Percentiles rank a stretch among this genome's conserved stretches.
Evolutionary conservation across 1,140 invertebrate species (phyloP).

Genomic region (Caenorhabditis latens): DNA sequence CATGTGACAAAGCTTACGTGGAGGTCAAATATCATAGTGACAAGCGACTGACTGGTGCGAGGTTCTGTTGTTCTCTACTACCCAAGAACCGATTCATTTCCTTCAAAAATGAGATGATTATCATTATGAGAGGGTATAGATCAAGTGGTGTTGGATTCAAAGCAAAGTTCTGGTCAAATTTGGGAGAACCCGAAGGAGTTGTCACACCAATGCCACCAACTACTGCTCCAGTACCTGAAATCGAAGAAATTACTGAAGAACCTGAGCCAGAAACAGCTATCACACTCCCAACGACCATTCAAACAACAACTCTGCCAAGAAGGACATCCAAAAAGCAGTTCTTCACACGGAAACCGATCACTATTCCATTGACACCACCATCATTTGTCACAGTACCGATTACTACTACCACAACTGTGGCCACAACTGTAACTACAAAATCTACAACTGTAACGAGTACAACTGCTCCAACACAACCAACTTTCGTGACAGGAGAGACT

Average conservation of each 20-base stretch:
- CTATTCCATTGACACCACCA: conserved; percentile 25
- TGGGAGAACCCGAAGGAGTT: conserved; percentile 43
- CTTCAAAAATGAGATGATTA: conserved; percentile 68
- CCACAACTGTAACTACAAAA: conserved; percentile 51
- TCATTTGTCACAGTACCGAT: conserved; percentile 60
- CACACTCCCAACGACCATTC: not conserved
- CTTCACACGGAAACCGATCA: conserved; percentile 35
- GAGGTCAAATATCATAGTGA: conserved; percentile 71
- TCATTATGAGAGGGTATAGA: conserved; percentile 71
- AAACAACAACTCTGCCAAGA: not conserved
- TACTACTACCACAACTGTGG: conserved; percentile 56
- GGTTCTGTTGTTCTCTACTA: conserved; percentile 72
- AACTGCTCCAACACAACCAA: not conserved
- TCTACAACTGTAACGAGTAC: conserved; percentile 6
- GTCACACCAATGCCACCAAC: conserved; percentile 48
- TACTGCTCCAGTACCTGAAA: not conserved
- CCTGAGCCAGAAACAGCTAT: not conserved
- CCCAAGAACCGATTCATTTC: conserved; percentile 71
- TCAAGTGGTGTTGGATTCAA: conserved; percentile 65
- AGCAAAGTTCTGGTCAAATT: conserved; percentile 69
- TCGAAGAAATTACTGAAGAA: not conserved
- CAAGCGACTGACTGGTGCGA: conserved; percentile 58
- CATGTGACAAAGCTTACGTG: conserved; percentile 76
- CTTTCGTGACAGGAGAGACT: conserved; percentile 28
- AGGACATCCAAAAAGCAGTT: conserved; percentile 15